Percentiles rank a stretch among this genome's conserved stretches.
phyloP scores from a whole-genome alignment of 2,888 invertebrate genomes.

The Nemoura dubitans region DNA sequence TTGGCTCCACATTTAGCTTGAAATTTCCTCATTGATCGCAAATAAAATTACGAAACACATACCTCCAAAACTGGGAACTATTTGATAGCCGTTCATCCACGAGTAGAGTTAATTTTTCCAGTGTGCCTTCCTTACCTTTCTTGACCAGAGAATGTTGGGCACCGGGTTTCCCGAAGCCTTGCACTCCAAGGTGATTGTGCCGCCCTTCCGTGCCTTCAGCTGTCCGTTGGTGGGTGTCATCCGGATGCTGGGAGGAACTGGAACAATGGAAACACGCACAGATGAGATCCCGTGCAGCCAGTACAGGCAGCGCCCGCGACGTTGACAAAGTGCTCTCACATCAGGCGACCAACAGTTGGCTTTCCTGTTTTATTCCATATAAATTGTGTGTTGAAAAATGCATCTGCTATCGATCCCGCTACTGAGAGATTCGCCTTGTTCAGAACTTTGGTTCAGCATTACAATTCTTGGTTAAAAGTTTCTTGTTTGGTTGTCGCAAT shows the following conservation, averaged over 20 bases:
- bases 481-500: not conserved
- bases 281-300: not conserved
- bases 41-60: too few relatives aligned
- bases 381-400: not conserved
- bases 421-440: not conserved
- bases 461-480: not conserved
- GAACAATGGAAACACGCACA: conserved; percentile 47
- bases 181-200: conserved; percentile 74
- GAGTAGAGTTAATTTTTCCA: too few relatives aligned
- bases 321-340: conserved; percentile 8
- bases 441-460: not conserved
- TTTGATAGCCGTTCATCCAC: too few relatives aligned
- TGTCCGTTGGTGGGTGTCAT: conserved; percentile 73
- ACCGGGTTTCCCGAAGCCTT: conserved; percentile 77
- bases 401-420: not conserved
- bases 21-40: too few relatives aligned
- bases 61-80: too few relatives aligned
- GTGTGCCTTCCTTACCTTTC: conserved; percentile 63
- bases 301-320: too few relatives aligned
- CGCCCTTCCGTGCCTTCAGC: conserved; percentile 73
- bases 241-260: conserved; percentile 73
- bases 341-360: not conserved
- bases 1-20: too few relatives aligned
- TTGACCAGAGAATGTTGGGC: conserved; percentile 76
- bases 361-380: not conserved